Base-by-base conservation (phyloP, 2,113 vertebrate species). In the Meleagris gallopavo region DNA sequence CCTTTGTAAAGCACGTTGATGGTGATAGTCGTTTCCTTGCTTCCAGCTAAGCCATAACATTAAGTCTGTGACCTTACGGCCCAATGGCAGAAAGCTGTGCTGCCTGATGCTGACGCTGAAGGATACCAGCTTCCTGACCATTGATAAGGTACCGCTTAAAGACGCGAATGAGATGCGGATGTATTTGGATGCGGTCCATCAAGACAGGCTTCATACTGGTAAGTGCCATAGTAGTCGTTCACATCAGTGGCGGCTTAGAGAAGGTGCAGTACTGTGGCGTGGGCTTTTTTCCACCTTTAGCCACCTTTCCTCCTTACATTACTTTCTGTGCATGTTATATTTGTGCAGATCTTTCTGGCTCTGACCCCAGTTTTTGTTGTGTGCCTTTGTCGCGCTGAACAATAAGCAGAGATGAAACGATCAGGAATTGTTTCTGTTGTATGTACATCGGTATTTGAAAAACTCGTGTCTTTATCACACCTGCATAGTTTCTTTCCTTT, bases 21-120 rank as follows among this genome's bases (percentile, higher is more conserved):
- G 57, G 58, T 95, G 46, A 78, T n/a, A 29, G 25, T 94, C 11
- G 1, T 24, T 57, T 94, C 83, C 96, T 90, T 74, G 74, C 77
- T 89, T 96, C 70, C 90, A 99, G 99, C 97, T 99, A 94, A 99
- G 98, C 98, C 99, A 99, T 97, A 99, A 99, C 76, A 98, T 99
- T 97, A 99, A 99, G 98, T 98, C 93, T 77, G 97, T 99, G 73
- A 97, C 93, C 57, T 96, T 98, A 95, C 92, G 97, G 92, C 98
- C 97, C 27, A 98, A 95, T 75, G 98, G 97, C 91, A 91, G 94
- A 80, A 98, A 98, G 66, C 97, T 96, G 57, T 98, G 94, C 91
- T 98, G 98, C 38, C 95, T 99, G 86, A 98, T 98, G 92, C 93
- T 99, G 32, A 98, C 98, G 6, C 94, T 99, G 70, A 99, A 99